Percentiles rank a stretch among this genome's conserved stretches.
These are phyloP conservation scores for Procambarus clarkii DNA, from an alignment of 1,140 invertebrate genomes.

Conservation along the genomic window DNA sequence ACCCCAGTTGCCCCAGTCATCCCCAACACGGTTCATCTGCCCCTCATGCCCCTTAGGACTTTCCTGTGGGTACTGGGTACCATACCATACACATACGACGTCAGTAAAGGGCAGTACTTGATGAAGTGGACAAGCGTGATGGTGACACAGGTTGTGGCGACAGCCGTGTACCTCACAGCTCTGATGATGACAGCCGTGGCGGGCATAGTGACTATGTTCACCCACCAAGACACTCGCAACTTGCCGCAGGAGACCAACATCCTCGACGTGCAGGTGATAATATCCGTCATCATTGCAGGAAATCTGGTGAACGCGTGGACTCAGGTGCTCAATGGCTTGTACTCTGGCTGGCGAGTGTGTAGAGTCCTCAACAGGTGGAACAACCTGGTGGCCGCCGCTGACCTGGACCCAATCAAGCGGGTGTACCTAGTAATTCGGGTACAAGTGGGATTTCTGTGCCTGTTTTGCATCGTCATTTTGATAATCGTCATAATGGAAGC, in stretches of 20 bases:
- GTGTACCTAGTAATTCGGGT: not conserved
- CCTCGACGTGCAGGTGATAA: not conserved
- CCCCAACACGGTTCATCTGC: not conserved
- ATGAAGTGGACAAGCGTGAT: not conserved
- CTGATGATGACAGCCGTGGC: not conserved
- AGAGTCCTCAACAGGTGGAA: not conserved
- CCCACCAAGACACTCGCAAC: not conserved
- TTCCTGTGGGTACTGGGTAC: not conserved
- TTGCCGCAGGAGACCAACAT: not conserved
- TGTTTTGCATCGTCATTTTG: not conserved
- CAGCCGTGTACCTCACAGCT: not conserved
- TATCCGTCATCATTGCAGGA: not conserved
- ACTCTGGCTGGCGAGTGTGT: not conserved
- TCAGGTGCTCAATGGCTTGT: not conserved
- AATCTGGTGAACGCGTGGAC: not conserved
- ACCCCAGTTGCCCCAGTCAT: not conserved
- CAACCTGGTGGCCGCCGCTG: not conserved
- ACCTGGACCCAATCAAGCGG: not conserved
- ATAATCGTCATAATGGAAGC: not conserved
- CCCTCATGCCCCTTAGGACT: not conserved
- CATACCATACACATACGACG: not conserved
- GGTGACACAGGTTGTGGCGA: not conserved
- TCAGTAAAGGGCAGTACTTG: not conserved
- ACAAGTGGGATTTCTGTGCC: not conserved
- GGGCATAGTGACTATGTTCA: not conserved